Evolutionary conservation across 2,888 invertebrate genomes (phyloP).

Genomic region (Machimus rusticus): DNA sequence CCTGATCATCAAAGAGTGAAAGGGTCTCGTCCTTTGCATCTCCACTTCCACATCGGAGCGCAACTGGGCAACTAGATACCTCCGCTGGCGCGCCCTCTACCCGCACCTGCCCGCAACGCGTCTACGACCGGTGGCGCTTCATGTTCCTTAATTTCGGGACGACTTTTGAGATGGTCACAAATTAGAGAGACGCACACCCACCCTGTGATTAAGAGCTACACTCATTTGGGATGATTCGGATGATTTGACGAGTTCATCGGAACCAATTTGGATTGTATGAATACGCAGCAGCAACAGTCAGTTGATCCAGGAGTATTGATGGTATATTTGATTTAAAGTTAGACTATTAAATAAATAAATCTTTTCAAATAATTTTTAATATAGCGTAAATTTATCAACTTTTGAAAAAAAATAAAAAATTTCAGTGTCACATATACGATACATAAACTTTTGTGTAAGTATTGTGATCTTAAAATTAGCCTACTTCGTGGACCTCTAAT

Average conservation of each 20-base stretch:
- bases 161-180: constrained; percentile 31
- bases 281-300: not conserved
- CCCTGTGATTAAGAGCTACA: constrained; percentile 22
- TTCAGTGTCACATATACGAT: too few species aligned
- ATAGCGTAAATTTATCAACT: too few species aligned
- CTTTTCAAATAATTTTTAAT: not conserved
- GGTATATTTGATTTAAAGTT: not conserved
- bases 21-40: constrained; percentile 36
- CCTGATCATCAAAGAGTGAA: constrained; percentile 47
- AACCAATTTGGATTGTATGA: not conserved
- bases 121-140: not conserved
- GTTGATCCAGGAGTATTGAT: not conserved
- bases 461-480: too few species aligned
- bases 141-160: constrained; percentile 14
- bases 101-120: not conserved
- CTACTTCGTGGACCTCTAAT: too few species aligned
- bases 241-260: not conserved
- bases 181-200: constrained; percentile 7
- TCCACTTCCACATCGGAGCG: not conserved
- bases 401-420: too few species aligned
- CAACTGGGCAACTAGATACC: constrained; percentile 12
- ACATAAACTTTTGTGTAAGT: too few species aligned
- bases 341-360: not conserved
- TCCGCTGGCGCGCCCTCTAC: not conserved
- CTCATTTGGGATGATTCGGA: not conserved